Conservation (phyloP, 1,140 invertebrate genomes). For the Acromyrmex heyeri region DNA sequence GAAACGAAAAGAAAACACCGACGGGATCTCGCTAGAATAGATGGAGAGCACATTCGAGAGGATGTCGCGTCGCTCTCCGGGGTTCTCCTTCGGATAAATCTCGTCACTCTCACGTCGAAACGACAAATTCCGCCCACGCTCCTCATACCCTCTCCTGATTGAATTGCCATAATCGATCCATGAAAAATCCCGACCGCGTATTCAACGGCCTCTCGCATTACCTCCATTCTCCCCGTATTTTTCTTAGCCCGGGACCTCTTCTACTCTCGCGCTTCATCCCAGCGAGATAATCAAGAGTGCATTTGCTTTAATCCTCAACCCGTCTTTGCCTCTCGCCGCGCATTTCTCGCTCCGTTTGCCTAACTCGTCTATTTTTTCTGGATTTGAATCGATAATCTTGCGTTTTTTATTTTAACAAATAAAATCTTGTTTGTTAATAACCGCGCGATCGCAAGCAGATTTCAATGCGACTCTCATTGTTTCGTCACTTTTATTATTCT, state of each 20-base stretch:
- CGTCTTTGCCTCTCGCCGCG: not conserved
- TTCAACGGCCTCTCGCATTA: slow-evolving; percentile 69
- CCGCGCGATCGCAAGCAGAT: not conserved
- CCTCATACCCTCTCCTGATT: slow-evolving; percentile 52
- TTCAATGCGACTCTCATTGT: not conserved
- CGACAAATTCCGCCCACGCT: slow-evolving; percentile 67
- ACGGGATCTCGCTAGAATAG: slow-evolving; percentile 66
- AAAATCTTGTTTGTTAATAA: slow-evolving; percentile 21
- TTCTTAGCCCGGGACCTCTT: slow-evolving; percentile 20
- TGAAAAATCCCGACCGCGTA: slow-evolving; percentile 75
- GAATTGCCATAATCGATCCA: slow-evolving; percentile 78
- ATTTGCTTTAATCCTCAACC: slow-evolving; percentile 57
- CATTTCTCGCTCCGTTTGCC: not conserved
- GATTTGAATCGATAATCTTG: slow-evolving; percentile 27
- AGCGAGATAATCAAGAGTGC: slow-evolving; percentile 66
- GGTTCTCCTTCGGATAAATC: slow-evolving; percentile 70
- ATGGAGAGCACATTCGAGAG: slow-evolving; percentile 77
- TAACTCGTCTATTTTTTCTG: slow-evolving; percentile 19
- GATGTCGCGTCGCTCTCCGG: slow-evolving; percentile 43
- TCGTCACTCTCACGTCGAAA: slow-evolving; percentile 63
- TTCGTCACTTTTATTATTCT: not conserved
- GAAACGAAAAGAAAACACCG: slow-evolving; percentile 77
- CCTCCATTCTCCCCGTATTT: slow-evolving; percentile 17
- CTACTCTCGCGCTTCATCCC: slow-evolving; percentile 14
- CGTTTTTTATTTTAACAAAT: not conserved